A percentile compares a stretch with the other conserved stretches of the same genome.
phyloP scores from a whole-genome alignment of 2,113 vertebrate genomes.

The Sceloporus tristichus region DNA sequence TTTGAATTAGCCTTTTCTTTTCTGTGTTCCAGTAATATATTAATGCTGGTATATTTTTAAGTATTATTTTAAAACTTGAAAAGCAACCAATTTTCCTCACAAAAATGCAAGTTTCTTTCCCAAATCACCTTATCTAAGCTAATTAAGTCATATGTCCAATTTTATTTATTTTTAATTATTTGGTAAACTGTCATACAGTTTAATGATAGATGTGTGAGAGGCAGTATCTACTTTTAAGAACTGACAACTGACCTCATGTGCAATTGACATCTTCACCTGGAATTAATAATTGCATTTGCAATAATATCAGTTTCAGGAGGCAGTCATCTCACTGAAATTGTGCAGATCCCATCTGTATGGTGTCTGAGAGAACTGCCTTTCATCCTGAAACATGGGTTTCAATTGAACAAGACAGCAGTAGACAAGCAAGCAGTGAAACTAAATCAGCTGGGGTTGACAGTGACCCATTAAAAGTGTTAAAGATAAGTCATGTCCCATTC shows the following conservation, averaged over 20 bases:
- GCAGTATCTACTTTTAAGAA: background rate
- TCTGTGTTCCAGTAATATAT: background rate
- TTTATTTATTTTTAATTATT: background rate
- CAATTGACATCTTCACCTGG: background rate
- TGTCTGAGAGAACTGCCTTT: background rate
- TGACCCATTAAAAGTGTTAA: conserved; percentile 32
- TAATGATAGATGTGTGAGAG: background rate
- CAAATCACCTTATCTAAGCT: background rate
- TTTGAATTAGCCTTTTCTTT: background rate
- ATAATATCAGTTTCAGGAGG: rapidly evolving
- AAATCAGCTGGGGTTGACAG: conserved; percentile 32
- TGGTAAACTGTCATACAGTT: background rate
- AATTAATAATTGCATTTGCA: conserved; percentile 14
- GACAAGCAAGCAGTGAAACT: background rate
- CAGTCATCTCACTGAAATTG: background rate
- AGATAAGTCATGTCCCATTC: conserved; percentile 35
- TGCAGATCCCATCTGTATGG: background rate
- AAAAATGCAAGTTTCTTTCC: background rate
- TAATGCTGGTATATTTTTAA: background rate
- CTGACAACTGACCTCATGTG: background rate
- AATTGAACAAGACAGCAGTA: conserved; percentile 27
- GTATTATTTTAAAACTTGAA: background rate
- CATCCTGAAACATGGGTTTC: background rate
- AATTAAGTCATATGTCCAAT: background rate
- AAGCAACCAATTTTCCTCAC: background rate